These are phyloP conservation scores for Centropus bengalensis DNA, from an alignment of 2,113 vertebrate species.

Conservation along the genomic window DNA sequence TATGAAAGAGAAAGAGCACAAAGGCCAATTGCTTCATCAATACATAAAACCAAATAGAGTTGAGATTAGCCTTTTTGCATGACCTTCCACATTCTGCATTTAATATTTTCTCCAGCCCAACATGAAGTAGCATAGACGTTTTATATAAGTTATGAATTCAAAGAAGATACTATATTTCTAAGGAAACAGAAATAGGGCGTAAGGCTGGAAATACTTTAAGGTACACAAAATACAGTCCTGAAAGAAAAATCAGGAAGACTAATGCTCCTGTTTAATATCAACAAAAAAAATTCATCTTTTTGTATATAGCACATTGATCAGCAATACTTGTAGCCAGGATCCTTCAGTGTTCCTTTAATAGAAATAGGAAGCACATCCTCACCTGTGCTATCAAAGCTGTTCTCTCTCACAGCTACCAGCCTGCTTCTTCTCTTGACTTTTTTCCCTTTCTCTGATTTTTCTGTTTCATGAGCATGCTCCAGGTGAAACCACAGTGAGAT, in stretches of 20 bases:
- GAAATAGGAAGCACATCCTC: not conserved
- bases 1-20: not conserved
- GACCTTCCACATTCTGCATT: not conserved
- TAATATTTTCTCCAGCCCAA: not conserved
- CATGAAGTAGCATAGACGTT: not conserved
- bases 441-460: constrained; percentile 74
- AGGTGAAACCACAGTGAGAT: constrained; percentile 89
- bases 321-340: not conserved
- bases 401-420: constrained; percentile 39
- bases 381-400: constrained; percentile 79
- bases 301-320: not conserved
- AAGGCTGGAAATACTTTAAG: not conserved
- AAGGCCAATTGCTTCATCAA: not conserved
- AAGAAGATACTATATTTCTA: not conserved
- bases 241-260: not conserved
- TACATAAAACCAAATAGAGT: not conserved
- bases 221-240: not conserved
- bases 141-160: not conserved
- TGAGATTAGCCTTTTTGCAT: not conserved
- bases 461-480: constrained; percentile 60
- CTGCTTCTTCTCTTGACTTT: constrained; percentile 70
- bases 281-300: not conserved
- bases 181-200: not conserved
- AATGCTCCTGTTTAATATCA: not conserved
- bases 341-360: not conserved